Base-by-base conservation (phyloP, 2,888 invertebrate genomes). In the Polymixis lichenea region DNA sequence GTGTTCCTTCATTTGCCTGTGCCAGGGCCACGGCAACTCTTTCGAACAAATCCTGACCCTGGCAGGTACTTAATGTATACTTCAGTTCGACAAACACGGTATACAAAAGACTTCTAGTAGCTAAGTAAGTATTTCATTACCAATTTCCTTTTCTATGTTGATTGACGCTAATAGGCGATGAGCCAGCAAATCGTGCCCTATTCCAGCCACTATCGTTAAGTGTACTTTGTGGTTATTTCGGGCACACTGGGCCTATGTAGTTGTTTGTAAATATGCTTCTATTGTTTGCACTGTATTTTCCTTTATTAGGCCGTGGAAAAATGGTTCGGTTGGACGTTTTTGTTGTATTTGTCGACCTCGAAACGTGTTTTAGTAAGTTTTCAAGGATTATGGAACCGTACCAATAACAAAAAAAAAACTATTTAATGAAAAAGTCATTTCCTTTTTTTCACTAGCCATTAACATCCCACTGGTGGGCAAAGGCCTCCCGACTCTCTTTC, bases 141-240 rank as follows among this genome's bases (percentile, higher is more conserved):
- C 64, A 51, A 60, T 64, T 77, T 62, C 70, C 70, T 22, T 60
- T 78, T 82, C 70, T 60, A 53, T 73, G 77, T 81, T 83, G 81
- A 87, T 82, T 76, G 86, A 71, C 69, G 66, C 74, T 87, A 87
- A 86, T 84, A 86, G 78, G 64, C 78, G 77, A 83, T 87, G 87
- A 87, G 75, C 62, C 28, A 53, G 88, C 87, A 84, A 71, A 82
- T 84, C 79, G 68, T 82, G n/a, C 64, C 68, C 76, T 75, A 82
- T 80, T 86, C 66, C 55, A 61, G 46, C 75, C 62, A 70, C 75
- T 49, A 77, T 62, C 56, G 62, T 43, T 65, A 72, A 72, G 58
- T 62, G 51, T 70, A 71, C 66, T 70, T 67, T 64, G 82, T 72
- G 74, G 78, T 71, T 85, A 71, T 81, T 82, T 77, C n/a, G 62